Conservation (phyloP, 2,888 invertebrate genomes). For the Cheiracanthium punctorium region DNA sequence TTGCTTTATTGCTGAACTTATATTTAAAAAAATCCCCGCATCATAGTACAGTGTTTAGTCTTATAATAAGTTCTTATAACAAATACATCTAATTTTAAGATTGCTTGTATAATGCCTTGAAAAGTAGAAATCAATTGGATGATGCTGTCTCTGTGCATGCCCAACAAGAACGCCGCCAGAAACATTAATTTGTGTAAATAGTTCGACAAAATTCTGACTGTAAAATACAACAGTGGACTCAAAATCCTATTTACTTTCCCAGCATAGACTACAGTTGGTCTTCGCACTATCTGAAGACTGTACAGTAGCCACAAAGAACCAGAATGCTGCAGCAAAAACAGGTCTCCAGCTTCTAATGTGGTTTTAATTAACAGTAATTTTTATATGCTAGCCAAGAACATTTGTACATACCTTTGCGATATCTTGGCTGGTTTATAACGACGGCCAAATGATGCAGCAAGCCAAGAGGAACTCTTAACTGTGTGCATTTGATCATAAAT, state of each 20-base stretch:
- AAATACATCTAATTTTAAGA: too few relatives aligned
- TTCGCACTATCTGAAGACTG: background rate
- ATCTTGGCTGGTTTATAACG: background rate
- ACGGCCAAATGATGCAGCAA: background rate
- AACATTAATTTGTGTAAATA: slow-evolving; percentile 10
- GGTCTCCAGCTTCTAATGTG: too few relatives aligned
- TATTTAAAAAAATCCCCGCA: too few relatives aligned
- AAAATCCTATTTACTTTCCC: background rate
- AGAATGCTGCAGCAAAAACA: too few relatives aligned
- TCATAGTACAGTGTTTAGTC: too few relatives aligned
- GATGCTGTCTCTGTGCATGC: background rate
- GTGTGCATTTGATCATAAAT: too few relatives aligned
- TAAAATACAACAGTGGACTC: background rate
- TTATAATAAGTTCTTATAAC: too few relatives aligned
- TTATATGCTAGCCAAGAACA: background rate
- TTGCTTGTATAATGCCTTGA: too few relatives aligned
- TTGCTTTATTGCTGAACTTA: too few relatives aligned
- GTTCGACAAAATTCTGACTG: background rate
- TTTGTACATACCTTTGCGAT: background rate
- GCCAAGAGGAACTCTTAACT: too few relatives aligned
- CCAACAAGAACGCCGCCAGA: background rate
- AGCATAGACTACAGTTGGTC: background rate
- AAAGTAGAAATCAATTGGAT: background rate
- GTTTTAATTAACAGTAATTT: too few relatives aligned
- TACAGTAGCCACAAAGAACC: too few relatives aligned